Percentiles rank a stretch among this genome's conserved stretches.
phyloP scores from a whole-genome alignment of 2,113 vertebrate genomes.

The Sturnira hondurensis region DNA sequence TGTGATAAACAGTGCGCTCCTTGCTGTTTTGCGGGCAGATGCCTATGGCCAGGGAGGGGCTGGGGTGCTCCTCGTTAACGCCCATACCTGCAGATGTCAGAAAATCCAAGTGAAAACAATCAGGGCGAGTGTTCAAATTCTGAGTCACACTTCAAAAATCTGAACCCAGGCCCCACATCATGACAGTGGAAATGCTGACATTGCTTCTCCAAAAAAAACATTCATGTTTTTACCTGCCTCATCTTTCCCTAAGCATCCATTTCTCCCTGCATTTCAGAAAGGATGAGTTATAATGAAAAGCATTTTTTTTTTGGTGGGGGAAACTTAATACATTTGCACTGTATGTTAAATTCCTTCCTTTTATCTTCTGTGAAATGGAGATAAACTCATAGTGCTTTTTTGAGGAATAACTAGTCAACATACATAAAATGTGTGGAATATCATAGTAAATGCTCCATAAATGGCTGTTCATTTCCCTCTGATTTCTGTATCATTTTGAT shows the following conservation, averaged over 20 bases:
- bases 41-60: constrained; percentile 59
- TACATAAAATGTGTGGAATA: background rate
- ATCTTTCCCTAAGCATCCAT: background rate
- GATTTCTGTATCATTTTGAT: background rate
- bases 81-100: constrained; percentile 58
- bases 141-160: constrained; percentile 27
- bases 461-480: background rate
- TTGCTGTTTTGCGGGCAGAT: constrained; percentile 50
- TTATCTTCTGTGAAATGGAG: background rate
- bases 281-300: background rate
- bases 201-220: background rate
- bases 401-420: background rate
- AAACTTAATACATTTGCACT: background rate
- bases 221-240: background rate
- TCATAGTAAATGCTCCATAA: background rate
- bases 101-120: constrained; percentile 29
- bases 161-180: background rate
- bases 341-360: background rate
- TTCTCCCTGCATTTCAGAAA: background rate
- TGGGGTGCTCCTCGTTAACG: constrained; percentile 22
- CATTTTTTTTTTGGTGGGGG: background rate
- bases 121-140: constrained; percentile 2
- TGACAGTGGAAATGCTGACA: background rate
- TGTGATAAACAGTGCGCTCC: constrained; percentile 68
- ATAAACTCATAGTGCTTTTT: background rate